These are phyloP conservation scores for Egretta garzetta DNA, from an alignment of 2,113 vertebrate species.

Conservation along the genomic window DNA sequence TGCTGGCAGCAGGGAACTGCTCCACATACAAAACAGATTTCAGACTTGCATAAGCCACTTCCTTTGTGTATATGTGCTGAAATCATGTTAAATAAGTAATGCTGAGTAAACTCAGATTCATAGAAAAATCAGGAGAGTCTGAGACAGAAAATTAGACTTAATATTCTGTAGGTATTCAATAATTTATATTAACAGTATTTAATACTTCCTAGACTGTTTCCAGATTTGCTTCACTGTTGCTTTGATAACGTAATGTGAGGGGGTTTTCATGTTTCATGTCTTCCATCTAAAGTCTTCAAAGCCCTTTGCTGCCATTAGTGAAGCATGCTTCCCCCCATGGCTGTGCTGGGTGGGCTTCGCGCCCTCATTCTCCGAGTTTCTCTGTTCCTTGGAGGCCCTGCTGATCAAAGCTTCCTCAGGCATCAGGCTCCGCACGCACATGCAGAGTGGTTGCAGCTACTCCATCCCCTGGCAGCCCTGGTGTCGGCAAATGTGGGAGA, in stretches of 20 bases:
- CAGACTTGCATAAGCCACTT: background rate
- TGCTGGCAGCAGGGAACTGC: background rate
- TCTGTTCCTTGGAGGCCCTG: background rate
- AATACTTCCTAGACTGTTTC: background rate
- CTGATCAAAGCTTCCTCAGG: background rate
- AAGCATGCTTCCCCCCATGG: accelerated
- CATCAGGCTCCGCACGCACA: background rate
- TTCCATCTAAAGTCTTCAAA: background rate
- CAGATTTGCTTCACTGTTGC: background rate
- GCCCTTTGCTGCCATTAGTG: background rate
- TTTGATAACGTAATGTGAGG: background rate
- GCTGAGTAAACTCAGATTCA: background rate
- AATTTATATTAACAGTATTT: background rate
- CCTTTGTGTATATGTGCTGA: background rate
- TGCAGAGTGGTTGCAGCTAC: background rate
- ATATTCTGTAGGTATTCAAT: background rate
- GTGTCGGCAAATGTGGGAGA: accelerated
- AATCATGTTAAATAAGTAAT: background rate
- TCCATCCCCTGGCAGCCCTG: background rate
- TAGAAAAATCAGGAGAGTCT: background rate
- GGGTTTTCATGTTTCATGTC: background rate
- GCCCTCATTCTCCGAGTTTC: accelerated
- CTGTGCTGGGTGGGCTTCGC: background rate
- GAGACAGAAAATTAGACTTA: background rate
- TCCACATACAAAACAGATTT: background rate